These are phyloP conservation scores for sheep (Ovis aries) DNA, from an alignment of 2,113 vertebrate genomes.

Conservation along the genomic window ARS-UI_Ramb_v3.0 NC_056055.1:78395501-78396000, in stretches of 20 bases:
- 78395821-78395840: background rate
- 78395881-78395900: background rate
- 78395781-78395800: conserved; percentile 7
- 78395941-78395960: background rate
- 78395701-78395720: background rate
- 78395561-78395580: background rate
- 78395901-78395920: background rate
- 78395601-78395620: background rate
- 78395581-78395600: background rate
- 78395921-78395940: background rate
- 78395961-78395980: background rate
- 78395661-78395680: background rate
- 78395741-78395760: background rate
- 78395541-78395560: background rate
- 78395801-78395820: background rate
- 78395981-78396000: background rate
- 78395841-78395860: background rate
- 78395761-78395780: background rate
- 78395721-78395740: background rate
- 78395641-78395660: background rate
- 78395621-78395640: background rate
- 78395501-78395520: background rate
- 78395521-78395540: background rate
- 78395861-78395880: background rate
- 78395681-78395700: background rate